A percentile compares a stretch with the other conserved stretches of the same genome.
Evolutionary conservation across 2,797 vertebrate species (phyloP).

Genomic region (Crocidura indochinensis): DNA sequence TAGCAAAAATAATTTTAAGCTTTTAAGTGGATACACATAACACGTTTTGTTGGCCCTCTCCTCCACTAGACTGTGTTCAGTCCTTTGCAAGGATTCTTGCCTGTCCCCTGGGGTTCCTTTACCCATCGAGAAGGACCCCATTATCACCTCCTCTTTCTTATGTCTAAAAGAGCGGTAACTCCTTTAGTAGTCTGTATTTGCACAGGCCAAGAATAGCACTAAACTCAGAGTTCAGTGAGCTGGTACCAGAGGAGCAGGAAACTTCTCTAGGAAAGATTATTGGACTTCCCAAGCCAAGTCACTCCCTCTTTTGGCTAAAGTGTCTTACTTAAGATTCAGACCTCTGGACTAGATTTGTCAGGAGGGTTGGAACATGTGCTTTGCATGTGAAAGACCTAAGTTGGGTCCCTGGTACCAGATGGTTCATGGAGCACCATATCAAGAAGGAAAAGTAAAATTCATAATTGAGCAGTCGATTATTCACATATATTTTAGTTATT

Average conservation of each 20-base stretch:
- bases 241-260: too few species aligned
- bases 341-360: not conserved
- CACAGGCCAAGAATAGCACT: not conserved
- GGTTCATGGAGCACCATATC: too few species aligned
- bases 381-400: too few species aligned
- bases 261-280: not conserved
- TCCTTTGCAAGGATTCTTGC: not conserved
- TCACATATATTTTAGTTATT: constrained; percentile 4
- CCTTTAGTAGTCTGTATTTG: not conserved
- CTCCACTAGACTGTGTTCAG: not conserved
- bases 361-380: too few species aligned
- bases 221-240: not conserved
- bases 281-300: not conserved
- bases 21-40: not conserved
- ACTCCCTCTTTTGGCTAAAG: not conserved
- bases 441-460: too few species aligned
- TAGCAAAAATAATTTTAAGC: not conserved
- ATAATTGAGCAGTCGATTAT: not conserved
- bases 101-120: not conserved
- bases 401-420: too few species aligned
- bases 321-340: not conserved
- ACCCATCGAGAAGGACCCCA: too few species aligned
- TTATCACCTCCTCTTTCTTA: too few species aligned
- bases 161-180: too few species aligned
- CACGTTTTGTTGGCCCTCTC: not conserved